These are phyloP conservation scores for Leptothorax acervorum DNA, from an alignment of 2,888 invertebrate genomes.

Conservation along the genomic window DNA sequence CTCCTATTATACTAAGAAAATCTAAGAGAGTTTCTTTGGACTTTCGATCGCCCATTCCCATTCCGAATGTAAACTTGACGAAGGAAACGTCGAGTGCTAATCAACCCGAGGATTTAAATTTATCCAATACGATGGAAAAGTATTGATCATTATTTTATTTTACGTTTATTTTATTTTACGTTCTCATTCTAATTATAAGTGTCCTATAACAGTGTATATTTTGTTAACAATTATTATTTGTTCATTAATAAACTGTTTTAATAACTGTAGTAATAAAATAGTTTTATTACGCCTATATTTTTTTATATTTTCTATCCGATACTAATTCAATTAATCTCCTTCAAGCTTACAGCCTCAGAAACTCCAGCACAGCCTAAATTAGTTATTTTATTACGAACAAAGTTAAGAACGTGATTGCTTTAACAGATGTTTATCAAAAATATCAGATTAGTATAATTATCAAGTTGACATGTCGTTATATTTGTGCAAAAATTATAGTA, in stretches of 20 bases:
- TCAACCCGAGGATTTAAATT: not conserved
- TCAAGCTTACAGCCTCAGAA: not conserved
- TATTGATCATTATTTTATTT: not conserved
- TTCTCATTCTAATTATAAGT: not conserved
- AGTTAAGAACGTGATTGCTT: not conserved
- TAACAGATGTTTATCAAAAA: not conserved
- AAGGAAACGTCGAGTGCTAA: not conserved
- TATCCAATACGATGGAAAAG: not conserved
- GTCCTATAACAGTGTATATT: not conserved
- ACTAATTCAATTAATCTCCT: not conserved
- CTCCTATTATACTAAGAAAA: conserved; percentile 84
- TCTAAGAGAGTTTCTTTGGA: conserved; percentile 67
- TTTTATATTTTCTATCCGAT: not conserved
- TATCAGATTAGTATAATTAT: not conserved
- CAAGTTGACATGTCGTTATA: not conserved
- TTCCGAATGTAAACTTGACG: conserved; percentile 9
- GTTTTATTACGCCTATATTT: conserved; percentile 3
- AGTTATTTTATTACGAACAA: not conserved
- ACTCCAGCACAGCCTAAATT: not conserved
- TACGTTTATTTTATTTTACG: not conserved
- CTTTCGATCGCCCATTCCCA: conserved; percentile 70
- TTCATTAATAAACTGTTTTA: conserved; percentile 29
- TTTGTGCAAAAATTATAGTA: not conserved
- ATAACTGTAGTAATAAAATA: not conserved
- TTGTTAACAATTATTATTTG: conserved; percentile 19